Evolutionary conservation across 1,140 invertebrate genomes (phyloP).

Genomic region (Lysiphlebus fabarum): DNA sequence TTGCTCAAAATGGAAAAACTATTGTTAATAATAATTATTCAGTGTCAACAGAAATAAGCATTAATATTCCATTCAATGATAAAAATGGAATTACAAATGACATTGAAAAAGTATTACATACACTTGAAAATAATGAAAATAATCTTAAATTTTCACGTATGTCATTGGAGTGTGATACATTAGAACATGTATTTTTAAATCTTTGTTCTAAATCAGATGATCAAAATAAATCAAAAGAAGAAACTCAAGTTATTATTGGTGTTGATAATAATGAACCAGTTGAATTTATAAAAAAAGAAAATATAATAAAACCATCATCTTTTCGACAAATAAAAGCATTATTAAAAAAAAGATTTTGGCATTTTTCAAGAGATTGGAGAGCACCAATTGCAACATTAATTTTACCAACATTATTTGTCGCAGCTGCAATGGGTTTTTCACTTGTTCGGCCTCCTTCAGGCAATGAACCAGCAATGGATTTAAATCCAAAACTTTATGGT

Average conservation of each 20-base stretch:
- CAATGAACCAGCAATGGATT: slow-evolving; percentile 56
- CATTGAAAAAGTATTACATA: slow-evolving; percentile 50
- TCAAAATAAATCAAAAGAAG: slow-evolving; percentile 5
- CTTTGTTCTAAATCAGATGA: slow-evolving; percentile 52
- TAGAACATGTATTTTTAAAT: slow-evolving; percentile 60
- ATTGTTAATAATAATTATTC: slow-evolving; percentile 45
- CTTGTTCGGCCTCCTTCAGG: slow-evolving; percentile 63
- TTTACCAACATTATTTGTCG: slow-evolving; percentile 63
- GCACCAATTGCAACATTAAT: slow-evolving; percentile 61
- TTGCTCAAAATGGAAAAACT: slow-evolving; percentile 45
- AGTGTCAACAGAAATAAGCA: slow-evolving; percentile 46
- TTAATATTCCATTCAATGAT: slow-evolving; percentile 57
- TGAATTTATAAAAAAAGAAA: slow-evolving; percentile 43
- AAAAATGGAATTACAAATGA: slow-evolving; percentile 54
- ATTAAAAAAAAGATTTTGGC: slow-evolving; percentile 59
- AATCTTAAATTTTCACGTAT: slow-evolving; percentile 51
- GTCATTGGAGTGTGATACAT: slow-evolving; percentile 58
- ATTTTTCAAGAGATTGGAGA: slow-evolving; percentile 61
- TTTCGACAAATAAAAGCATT: slow-evolving; percentile 48
- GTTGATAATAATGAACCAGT: slow-evolving; percentile 35
- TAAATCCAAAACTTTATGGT: slow-evolving; percentile 58
- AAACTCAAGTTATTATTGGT: neutral
- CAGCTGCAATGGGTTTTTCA: slow-evolving; percentile 66
- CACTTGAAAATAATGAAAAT: slow-evolving; percentile 50
- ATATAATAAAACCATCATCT: slow-evolving; percentile 34